Conservation (phyloP, 2,797 vertebrate species). For the Ciconia nigra region DNA sequence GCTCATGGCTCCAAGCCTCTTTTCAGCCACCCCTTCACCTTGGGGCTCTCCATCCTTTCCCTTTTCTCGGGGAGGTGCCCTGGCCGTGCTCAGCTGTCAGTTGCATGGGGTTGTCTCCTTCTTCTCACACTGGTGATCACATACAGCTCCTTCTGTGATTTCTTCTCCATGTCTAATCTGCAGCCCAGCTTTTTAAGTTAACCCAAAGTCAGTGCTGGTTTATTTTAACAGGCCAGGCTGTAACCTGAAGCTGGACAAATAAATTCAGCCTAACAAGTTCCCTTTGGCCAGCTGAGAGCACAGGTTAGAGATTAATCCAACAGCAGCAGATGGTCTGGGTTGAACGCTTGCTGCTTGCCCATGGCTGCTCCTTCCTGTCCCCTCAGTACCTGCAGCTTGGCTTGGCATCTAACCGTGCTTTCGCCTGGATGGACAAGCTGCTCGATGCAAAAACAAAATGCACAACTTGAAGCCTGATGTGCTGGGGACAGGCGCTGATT, state of each 20-base stretch:
- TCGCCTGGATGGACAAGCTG: background rate
- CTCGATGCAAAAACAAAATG: background rate
- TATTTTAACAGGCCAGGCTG: background rate
- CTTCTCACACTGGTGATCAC: background rate
- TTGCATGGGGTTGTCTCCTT: background rate
- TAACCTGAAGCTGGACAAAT: conserved; percentile 5
- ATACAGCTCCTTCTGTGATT: background rate
- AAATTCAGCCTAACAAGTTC: conserved; percentile 25
- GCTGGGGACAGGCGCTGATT: background rate
- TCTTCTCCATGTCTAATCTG: background rate
- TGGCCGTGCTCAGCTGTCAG: background rate
- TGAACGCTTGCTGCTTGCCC: background rate
- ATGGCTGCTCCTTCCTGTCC: background rate
- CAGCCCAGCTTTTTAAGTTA: background rate
- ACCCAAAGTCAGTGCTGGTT: background rate
- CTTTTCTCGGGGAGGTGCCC: background rate
- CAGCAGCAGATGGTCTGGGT: conserved; percentile 25
- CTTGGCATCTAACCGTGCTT: background rate
- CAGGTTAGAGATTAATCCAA: conserved; percentile 34
- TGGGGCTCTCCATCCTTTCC: background rate
- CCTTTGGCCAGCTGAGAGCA: background rate
- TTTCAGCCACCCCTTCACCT: background rate
- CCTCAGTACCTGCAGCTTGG: background rate
- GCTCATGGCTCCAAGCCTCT: background rate
- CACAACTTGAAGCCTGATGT: background rate